Percentiles rank a stretch among this genome's conserved stretches.
Conservation (phyloP, 2,797 vertebrate species). For the Tolypeutes matacus region DNA sequence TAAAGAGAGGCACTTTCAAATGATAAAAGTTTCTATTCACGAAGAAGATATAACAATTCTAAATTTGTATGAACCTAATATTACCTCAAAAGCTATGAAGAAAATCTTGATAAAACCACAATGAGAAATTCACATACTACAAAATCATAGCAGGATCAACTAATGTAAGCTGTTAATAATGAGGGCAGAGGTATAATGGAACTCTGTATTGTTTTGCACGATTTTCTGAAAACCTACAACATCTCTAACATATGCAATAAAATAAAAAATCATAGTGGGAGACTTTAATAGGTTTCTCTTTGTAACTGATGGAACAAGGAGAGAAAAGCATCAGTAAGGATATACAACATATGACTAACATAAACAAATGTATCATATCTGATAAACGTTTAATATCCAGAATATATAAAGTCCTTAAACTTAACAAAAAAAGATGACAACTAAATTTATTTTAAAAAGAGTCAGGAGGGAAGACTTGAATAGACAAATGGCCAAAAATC, state of each 20-base stretch:
- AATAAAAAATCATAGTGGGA: neutral
- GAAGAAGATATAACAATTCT: constrained; percentile 34
- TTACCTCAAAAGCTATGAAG: constrained; percentile 26
- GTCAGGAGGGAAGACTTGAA: too few relatives aligned
- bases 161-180: too few relatives aligned
- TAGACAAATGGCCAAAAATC: too few relatives aligned
- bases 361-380: neutral
- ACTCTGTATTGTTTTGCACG: too few relatives aligned
- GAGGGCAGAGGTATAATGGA: too few relatives aligned
- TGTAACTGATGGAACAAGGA: constrained; percentile 2
- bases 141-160: neutral
- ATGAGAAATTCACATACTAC: constrained; percentile 10
- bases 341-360: neutral
- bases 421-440: too few relatives aligned
- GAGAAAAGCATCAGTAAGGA: neutral
- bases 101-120: constrained; percentile 50
- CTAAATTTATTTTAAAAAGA: too few relatives aligned
- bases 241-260: too few relatives aligned
- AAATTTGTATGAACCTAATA: constrained; percentile 47
- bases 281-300: neutral
- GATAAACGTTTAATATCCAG: too few relatives aligned
- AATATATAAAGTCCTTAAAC: too few relatives aligned
- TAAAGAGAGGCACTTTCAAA: constrained; percentile 46
- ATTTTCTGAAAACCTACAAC: too few relatives aligned
- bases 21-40: constrained; percentile 35